Evolutionary conservation across 92 coral and sea anemone genomes (phyloP).

Genomic region (Diadumene lineata): DNA sequence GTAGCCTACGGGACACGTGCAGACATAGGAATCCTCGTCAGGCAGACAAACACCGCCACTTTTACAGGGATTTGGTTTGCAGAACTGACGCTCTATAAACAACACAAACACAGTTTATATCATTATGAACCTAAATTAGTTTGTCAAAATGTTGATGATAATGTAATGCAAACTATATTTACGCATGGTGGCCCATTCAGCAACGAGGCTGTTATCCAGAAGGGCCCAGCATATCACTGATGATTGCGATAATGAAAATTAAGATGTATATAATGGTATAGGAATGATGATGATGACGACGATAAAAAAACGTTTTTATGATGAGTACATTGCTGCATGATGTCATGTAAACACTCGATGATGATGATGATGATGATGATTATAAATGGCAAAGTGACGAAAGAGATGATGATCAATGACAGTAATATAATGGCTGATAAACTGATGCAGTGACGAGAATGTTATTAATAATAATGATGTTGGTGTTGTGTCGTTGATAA

Average conservation of each 20-base stretch:
- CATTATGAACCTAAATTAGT: neutral
- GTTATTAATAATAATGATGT: too few species aligned
- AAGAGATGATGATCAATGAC: neutral
- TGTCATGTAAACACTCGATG: neutral
- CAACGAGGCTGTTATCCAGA: too few species aligned
- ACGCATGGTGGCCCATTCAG: too few species aligned
- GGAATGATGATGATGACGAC: neutral
- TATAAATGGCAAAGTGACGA: neutral
- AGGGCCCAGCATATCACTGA: neutral
- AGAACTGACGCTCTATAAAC: slow-evolving; percentile 64
- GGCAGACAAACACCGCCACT: slow-evolving; percentile 78
- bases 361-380: neutral
- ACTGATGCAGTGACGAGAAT: too few species aligned
- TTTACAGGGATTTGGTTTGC: slow-evolving; percentile 93
- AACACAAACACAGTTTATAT: neutral
- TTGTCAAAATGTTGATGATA: neutral
- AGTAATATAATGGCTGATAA: neutral
- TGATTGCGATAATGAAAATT: neutral
- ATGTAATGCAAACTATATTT: too few species aligned
- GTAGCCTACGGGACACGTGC: slow-evolving; percentile 78
- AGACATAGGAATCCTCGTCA: slow-evolving; percentile 69
- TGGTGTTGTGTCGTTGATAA: too few species aligned
- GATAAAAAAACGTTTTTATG: neutral
- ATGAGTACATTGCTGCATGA: neutral
- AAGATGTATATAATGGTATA: neutral